Percentiles rank a stretch among this genome's conserved stretches.
Evolutionary conservation across 2,888 invertebrate genomes (phyloP).

Genomic region (Zaprionus bogoriensis): DNA sequence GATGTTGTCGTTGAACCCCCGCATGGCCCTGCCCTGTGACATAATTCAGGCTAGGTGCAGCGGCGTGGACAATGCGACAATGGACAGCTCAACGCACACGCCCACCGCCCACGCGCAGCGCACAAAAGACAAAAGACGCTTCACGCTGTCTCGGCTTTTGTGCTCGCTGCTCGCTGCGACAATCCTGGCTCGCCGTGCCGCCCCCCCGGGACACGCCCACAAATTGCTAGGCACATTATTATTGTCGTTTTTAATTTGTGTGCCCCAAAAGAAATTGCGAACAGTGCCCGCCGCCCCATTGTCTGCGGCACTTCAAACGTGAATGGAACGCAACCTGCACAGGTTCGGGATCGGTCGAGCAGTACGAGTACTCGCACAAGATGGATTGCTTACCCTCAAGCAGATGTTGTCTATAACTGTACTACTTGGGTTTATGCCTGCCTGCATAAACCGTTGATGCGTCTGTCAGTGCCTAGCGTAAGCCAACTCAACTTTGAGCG

Average conservation of each 20-base stretch:
- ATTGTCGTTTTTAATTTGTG: conserved; percentile 75
- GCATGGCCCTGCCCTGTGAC: conserved; percentile 57
- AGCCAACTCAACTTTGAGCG: too few species aligned
- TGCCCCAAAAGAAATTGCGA: conserved; percentile 59
- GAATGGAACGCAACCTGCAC: conserved; percentile 16
- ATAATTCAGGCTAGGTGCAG: conserved; percentile 74
- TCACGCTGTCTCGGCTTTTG: conserved; percentile 43
- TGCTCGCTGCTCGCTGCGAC: background rate
- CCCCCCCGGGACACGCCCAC: conserved; percentile 55
- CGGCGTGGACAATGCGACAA: conserved; percentile 63
- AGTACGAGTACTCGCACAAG: background rate
- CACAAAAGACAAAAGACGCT: conserved; percentile 55
- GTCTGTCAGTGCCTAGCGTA: too few species aligned
- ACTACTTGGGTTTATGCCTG: too few species aligned
- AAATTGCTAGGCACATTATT: conserved; percentile 66
- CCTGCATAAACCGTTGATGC: too few species aligned
- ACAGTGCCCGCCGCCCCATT: conserved; percentile 49
- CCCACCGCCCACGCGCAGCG: conserved; percentile 21
- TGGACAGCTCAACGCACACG: conserved; percentile 58
- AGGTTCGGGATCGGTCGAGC: background rate
- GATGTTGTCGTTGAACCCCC: conserved; percentile 39
- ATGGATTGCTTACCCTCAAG: background rate
- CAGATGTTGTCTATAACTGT: too few species aligned
- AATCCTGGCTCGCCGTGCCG: background rate
- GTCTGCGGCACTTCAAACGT: conserved; percentile 71